These are phyloP conservation scores for Listrodromus nycthemerus DNA, from an alignment of 2,888 invertebrate genomes.

Conservation along the genomic window DNA sequence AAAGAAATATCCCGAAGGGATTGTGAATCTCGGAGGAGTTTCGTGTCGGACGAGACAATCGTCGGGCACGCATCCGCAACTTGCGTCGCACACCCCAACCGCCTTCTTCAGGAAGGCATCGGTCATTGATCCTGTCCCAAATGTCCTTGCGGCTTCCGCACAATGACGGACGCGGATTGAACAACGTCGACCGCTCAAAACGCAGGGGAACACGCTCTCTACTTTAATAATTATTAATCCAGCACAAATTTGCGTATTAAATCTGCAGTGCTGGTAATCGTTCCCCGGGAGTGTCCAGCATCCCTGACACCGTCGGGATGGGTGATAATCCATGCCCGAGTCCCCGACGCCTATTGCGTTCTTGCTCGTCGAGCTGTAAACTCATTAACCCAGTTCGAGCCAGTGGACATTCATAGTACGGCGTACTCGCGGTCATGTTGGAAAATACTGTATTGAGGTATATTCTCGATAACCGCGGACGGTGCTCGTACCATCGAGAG, in stretches of 20 bases:
- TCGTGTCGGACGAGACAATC: not conserved
- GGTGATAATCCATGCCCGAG: slow-evolving; percentile 60
- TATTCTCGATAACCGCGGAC: slow-evolving; percentile 60
- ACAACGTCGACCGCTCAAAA: not conserved
- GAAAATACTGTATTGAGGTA: slow-evolving; percentile 60
- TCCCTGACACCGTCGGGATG: slow-evolving; percentile 46
- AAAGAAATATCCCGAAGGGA: not conserved
- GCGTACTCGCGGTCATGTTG: slow-evolving; percentile 60
- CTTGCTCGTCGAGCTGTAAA: slow-evolving; percentile 67
- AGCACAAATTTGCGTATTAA: slow-evolving; percentile 56
- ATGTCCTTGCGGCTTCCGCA: not conserved
- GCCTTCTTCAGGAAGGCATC: slow-evolving; percentile 27
- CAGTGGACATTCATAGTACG: slow-evolving; percentile 63
- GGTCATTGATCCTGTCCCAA: slow-evolving; percentile 45
- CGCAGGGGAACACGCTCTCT: not conserved
- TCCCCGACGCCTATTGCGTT: slow-evolving; percentile 48
- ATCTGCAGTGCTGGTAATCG: slow-evolving; percentile 54
- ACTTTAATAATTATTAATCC: slow-evolving; percentile 59
- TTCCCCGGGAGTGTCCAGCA: slow-evolving; percentile 33
- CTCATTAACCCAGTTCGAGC: slow-evolving; percentile 70
- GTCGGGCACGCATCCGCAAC: not conserved
- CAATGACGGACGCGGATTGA: not conserved
- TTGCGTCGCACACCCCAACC: slow-evolving; percentile 1
- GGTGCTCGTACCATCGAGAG: slow-evolving; percentile 18
- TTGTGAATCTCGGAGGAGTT: not conserved